These are phyloP conservation scores for Oreochromis mossambicus DNA, from an alignment of 2,797 vertebrate species.

Conservation along the genomic window DNA sequence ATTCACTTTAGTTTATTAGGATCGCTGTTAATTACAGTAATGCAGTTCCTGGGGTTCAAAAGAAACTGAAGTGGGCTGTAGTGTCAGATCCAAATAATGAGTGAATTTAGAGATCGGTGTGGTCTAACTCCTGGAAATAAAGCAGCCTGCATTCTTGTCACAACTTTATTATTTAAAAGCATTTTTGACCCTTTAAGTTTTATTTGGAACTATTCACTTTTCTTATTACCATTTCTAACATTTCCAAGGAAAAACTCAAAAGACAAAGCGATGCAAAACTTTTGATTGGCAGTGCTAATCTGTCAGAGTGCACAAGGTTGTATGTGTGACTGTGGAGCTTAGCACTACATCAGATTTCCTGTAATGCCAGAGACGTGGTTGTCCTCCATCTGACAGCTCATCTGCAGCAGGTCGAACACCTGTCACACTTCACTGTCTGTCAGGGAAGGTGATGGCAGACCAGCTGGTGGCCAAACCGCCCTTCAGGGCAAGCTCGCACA, in stretches of 20 bases:
- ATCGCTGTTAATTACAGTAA: background rate
- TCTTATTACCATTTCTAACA: background rate
- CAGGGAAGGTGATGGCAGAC: background rate
- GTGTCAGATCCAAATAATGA: background rate
- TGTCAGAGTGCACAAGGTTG: background rate
- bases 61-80: background rate
- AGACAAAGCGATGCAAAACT: background rate
- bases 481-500: background rate
- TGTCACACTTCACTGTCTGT: slow-evolving; percentile 42
- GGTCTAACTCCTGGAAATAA: background rate
- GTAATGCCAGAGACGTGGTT: slow-evolving; percentile 14
- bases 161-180: background rate
- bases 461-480: background rate
- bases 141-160: background rate
- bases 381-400: slow-evolving; percentile 29
- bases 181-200: background rate
- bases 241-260: background rate
- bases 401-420: slow-evolving; percentile 38
- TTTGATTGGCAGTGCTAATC: slow-evolving; percentile 1
- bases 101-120: background rate
- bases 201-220: background rate
- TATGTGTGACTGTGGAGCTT: background rate
- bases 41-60: background rate
- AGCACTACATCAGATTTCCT: slow-evolving; percentile 14
- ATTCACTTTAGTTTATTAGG: background rate